Base-by-base conservation (phyloP, 2,888 invertebrate species). In the Phania funesta region DNA sequence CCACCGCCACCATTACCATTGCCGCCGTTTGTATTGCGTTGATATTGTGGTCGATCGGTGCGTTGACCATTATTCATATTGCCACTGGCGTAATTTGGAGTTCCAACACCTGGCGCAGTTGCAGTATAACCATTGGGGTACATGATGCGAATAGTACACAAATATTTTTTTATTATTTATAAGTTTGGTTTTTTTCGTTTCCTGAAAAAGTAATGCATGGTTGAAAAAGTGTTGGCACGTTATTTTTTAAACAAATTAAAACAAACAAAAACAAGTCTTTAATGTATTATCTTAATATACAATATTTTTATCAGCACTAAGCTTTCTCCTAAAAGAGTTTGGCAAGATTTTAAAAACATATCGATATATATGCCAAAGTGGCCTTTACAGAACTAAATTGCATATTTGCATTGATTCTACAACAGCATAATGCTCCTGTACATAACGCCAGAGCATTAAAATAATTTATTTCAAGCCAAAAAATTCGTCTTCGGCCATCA, bases 111-210 rank as follows among this genome's bases (percentile, higher is more conserved):
- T 64, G 84, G 86, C 7, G 87, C 86, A 77, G 85, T 86, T 16
- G 88, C 87, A 84, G 87, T 86, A 86, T 87, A 89, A 83, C 87
- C 87, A 80, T 87, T 86, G 74, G 89, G 85, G 85, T 88, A 89
- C 89, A 89, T 89, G 58, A 44, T 44, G 20, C 50, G 29, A 26
- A 68, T 38, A 41, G 26, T 74, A 11, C 18, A 29, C 20, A 41
- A 73, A 73, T 71, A 64, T 56, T 29, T 11, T 50, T 22, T 67
- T 65, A 32, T 18, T 29, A 58, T 50, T n/a, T 6, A 41, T 18
- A 16, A 20, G n/a, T 56, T 54, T 44, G 18, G 32, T 58, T 56
- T 20, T 13, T 32, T 56, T 11, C 16, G 2, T 41, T 32, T 58
- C 35, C 44, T 13, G 46, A 7, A 35, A 38, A 13, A 38, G 4